Conservation (phyloP, 1,140 invertebrate genomes). For the Hesperophylax magnus region DNA sequence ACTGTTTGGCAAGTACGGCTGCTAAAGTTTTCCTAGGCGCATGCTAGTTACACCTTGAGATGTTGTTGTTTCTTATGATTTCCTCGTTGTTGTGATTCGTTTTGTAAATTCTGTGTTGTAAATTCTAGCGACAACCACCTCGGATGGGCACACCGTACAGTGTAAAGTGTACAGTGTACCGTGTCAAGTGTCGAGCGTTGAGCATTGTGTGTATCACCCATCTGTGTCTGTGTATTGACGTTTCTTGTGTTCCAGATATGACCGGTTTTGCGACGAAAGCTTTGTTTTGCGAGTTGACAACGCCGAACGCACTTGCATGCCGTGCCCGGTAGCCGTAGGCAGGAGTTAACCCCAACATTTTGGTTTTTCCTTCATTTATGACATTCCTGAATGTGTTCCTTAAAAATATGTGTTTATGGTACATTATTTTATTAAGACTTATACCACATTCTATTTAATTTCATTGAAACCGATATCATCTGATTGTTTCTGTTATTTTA, state of each 20-base stretch:
- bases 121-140: neutral
- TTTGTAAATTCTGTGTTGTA: slow-evolving; percentile 37
- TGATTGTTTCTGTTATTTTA: too few relatives aligned
- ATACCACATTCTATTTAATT: too few relatives aligned
- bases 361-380: neutral
- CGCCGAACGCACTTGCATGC: slow-evolving; percentile 9
- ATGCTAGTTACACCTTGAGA: slow-evolving; percentile 31
- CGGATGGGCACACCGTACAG: too few relatives aligned
- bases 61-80: slow-evolving; percentile 1
- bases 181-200: neutral
- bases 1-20: slow-evolving; percentile 47
- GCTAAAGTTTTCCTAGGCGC: slow-evolving; percentile 24
- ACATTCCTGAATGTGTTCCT: too few relatives aligned
- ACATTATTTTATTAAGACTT: too few relatives aligned
- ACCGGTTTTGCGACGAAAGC: neutral
- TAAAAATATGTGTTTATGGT: too few relatives aligned
- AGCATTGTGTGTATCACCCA: neutral
- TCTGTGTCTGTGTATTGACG: neutral
- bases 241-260: slow-evolving; percentile 23
- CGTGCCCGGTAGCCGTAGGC: neutral
- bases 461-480: too few relatives aligned
- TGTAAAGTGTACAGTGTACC: too few relatives aligned
- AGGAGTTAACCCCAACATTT: neutral
- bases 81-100: slow-evolving; percentile 8
- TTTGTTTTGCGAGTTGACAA: slow-evolving; percentile 14